phyloP scores from a whole-genome alignment of 2,888 invertebrate species.

The Arge pagana region DNA sequence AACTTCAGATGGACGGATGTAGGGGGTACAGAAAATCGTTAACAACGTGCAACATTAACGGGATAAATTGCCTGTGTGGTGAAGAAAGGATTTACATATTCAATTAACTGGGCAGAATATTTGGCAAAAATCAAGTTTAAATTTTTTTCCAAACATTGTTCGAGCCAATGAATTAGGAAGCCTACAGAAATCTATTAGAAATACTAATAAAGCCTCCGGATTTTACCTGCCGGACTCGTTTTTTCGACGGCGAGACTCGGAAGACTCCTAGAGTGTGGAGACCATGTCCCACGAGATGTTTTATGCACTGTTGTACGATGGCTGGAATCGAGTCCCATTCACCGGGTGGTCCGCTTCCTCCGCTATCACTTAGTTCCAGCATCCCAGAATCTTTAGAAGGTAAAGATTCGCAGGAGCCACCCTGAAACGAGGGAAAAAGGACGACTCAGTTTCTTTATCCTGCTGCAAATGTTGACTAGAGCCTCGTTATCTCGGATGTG shows the following conservation, averaged over 20 bases:
- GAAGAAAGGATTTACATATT: neutral
- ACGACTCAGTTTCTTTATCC: too few species aligned
- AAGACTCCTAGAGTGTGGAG: constrained; percentile 88
- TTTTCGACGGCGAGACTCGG: constrained; percentile 89
- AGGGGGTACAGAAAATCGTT: constrained; percentile 9
- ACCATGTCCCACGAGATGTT: constrained; percentile 80
- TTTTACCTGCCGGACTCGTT: constrained; percentile 87
- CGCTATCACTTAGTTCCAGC: constrained; percentile 60
- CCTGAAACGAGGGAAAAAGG: too few species aligned
- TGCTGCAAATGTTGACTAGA: neutral
- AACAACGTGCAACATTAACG: too few species aligned
- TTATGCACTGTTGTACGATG: constrained; percentile 78
- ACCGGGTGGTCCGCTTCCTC: constrained; percentile 57
- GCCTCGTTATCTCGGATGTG: too few species aligned
- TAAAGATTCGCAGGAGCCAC: constrained; percentile 78
- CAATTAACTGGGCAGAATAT: too few species aligned
- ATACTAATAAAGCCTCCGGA: too few species aligned
- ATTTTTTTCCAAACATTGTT: too few species aligned
- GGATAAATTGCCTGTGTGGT: too few species aligned
- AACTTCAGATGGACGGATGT: too few species aligned
- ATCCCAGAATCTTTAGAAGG: constrained; percentile 58
- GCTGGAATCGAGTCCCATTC: constrained; percentile 69
- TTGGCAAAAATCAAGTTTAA: too few species aligned
- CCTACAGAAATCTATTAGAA: too few species aligned
- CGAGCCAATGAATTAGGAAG: too few species aligned